Evolutionary conservation across 2,888 invertebrate species (phyloP).

Genomic region (Pemphredon lugubris): DNA sequence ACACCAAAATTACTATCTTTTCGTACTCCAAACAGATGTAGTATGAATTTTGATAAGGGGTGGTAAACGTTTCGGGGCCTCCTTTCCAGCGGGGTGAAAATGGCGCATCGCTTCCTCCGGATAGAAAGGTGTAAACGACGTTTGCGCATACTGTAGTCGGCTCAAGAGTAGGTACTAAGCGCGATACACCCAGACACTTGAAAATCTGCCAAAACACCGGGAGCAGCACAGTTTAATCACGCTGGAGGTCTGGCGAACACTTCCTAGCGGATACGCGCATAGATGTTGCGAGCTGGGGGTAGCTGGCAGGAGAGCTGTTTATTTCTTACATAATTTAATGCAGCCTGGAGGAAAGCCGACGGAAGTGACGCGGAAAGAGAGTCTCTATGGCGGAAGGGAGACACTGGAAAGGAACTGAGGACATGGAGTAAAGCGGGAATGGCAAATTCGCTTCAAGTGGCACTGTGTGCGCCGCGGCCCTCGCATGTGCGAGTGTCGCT

Average conservation of each 20-base stretch:
- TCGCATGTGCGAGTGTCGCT: slow-evolving; percentile 13
- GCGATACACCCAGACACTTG: slow-evolving; percentile 21
- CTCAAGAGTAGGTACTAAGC: slow-evolving; percentile 9
- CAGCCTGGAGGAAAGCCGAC: slow-evolving; percentile 34
- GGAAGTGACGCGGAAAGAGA: slow-evolving; percentile 25
- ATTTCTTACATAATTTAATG: slow-evolving; percentile 68
- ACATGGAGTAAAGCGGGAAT: slow-evolving; percentile 22
- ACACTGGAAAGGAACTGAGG: not conserved
- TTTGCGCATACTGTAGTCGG: slow-evolving; percentile 4
- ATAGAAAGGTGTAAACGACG: not conserved
- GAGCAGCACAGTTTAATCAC: slow-evolving; percentile 61
- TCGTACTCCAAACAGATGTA: no score
- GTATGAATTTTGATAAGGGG: no score
- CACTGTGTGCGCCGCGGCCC: slow-evolving; percentile 21
- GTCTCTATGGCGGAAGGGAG: slow-evolving; percentile 2
- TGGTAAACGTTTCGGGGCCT: slow-evolving; percentile 12
- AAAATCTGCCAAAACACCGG: slow-evolving; percentile 59
- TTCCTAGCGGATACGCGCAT: slow-evolving; percentile 32
- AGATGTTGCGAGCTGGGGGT: not conserved
- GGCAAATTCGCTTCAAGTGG: slow-evolving; percentile 42
- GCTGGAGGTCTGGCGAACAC: slow-evolving; percentile 31
- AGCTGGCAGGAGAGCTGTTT: slow-evolving; percentile 47
- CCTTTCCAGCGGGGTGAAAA: no score
- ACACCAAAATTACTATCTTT: no score
- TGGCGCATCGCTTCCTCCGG: no score